Base-by-base conservation (phyloP, 2,113 vertebrate species). In the Brienomyrus longianalis region DNA sequence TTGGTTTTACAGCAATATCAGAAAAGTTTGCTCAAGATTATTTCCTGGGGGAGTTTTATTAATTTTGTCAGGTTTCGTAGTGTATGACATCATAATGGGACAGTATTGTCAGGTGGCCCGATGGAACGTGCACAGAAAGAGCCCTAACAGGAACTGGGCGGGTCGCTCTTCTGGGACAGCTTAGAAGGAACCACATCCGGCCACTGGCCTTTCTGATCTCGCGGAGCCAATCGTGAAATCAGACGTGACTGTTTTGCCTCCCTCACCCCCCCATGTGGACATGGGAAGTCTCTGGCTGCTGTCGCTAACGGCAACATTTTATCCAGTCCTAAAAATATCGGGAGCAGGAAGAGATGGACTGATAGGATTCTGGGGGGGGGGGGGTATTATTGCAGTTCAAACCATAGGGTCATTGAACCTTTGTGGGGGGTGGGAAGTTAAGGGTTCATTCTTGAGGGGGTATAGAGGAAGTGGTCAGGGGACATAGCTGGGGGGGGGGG, bases 121-220 rank as follows among this genome's bases (percentile, higher is more conserved):
- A 39, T 39, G 13, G 74, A 43, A 8, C 74, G 17, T 19, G 35
- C 35, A 3, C 62, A 39, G 39, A 39, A 39, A 2, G 39, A 39
- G 39, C 39, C 39, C 39, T 39, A 39, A 39, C 39, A 39, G 74
- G 74, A 80, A 39, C 35, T 80, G 35, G 74, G 74, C 66, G 31
- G 45, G 23, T 23, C 45, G 19, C 74, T 43, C 9, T 74, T 15
- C 35, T 35, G 6, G 27, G 13, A 43, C 31, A 43, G 74, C 74
- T 7, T 31, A 13, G n/a, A 31, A 31, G 35, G 74, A 80, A 13
- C 35, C 6, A 5, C 15, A 80, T 43, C 35, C 31, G 35, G 74
- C 92, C 92, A 92, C 91, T 90, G 90, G 92, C 88, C 77, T 84
- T 87, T 93, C 93, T 91, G 93, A 94, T 92, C 90, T 90, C 43